phyloP scores from a whole-genome alignment of 2,113 vertebrate genomes.

The Dascyllus trimaculatus region DNA sequence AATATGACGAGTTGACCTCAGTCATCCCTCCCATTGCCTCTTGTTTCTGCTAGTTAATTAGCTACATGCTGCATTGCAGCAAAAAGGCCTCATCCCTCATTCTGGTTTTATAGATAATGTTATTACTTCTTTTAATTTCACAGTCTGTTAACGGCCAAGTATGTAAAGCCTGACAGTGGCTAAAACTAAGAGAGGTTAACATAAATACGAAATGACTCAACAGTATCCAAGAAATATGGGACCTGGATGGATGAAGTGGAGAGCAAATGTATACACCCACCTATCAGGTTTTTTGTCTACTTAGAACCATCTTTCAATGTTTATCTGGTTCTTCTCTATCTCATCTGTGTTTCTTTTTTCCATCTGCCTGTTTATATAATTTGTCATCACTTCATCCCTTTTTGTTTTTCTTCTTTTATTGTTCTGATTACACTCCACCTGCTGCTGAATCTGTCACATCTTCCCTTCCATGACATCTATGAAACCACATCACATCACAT shows the following conservation, averaged over 20 bases:
- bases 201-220: slow-evolving; percentile 48
- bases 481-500: background rate
- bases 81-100: slow-evolving; percentile 38
- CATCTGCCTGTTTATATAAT: slow-evolving; percentile 58
- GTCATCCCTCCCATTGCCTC: background rate
- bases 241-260: slow-evolving; percentile 8
- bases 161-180: slow-evolving; percentile 37
- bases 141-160: slow-evolving; percentile 58
- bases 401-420: slow-evolving; percentile 53
- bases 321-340: slow-evolving; percentile 32
- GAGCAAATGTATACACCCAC: slow-evolving; percentile 24
- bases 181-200: slow-evolving; percentile 28
- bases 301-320: slow-evolving; percentile 39
- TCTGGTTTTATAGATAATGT: slow-evolving; percentile 50
- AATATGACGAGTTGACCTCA: slow-evolving; percentile 29
- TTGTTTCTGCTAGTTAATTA: slow-evolving; percentile 49
- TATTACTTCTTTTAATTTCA: slow-evolving; percentile 65
- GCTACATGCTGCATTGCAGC: slow-evolving; percentile 50
- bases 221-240: slow-evolving; percentile 27
- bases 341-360: slow-evolving; percentile 51
- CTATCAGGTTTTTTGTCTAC: slow-evolving; percentile 21
- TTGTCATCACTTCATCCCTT: slow-evolving; percentile 39
- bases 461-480: slow-evolving; percentile 9
- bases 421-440: slow-evolving; percentile 55
- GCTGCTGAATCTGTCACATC: slow-evolving; percentile 43